Evolutionary conservation across 1,140 invertebrate genomes (phyloP), one percentile per base, ranked within the genome.

Genomic region (Dendrolimus kikuchii): DNA sequence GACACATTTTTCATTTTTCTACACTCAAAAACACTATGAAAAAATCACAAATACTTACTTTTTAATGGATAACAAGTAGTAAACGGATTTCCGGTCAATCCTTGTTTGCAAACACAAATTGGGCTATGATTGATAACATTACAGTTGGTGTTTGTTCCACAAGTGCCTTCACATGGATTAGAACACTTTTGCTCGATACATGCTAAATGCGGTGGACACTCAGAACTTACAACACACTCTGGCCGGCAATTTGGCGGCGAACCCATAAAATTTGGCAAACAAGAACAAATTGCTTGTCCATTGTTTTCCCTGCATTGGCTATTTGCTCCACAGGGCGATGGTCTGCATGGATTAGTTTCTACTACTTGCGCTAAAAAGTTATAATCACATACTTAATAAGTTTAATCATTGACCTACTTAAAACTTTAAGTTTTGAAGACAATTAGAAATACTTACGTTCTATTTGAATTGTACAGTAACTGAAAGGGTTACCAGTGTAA

Each of bases 91-190:
- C 93, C 93, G 53, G 90, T 92, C 53, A 91, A 89, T 37, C 90
- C 90, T 62, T 76, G 73, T 42, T 89, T 87, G 67, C 92, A 92
- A 62, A 89, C 89, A 77, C 92, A 93, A 51, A 92, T 90, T 44
- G 94, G 92, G 48, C 92, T 91, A 81, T 95, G 94, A 74, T 94
- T 94, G 45, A 91, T 90, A 2, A 95, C 93, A 58, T 91, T 90
- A 68, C 95, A 96, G 54, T 92, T 89, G 6, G 94, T 91, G 68
- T 94, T 93, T 44, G 92, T 73, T 40, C 94, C 94, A 77, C 94
- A 94, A 46, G 90, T 90, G 41, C 92, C 92, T 44, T 89, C 82
- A 72, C 92, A 94, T 43, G 92, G 92, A 79, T 93, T 89, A 62
- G 77, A 73, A 73, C 92, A 93, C 79, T 91, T 92, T 65, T 90